Conservation (phyloP, 2,113 vertebrate genomes). For the Grammomys dolichurus region DNA sequence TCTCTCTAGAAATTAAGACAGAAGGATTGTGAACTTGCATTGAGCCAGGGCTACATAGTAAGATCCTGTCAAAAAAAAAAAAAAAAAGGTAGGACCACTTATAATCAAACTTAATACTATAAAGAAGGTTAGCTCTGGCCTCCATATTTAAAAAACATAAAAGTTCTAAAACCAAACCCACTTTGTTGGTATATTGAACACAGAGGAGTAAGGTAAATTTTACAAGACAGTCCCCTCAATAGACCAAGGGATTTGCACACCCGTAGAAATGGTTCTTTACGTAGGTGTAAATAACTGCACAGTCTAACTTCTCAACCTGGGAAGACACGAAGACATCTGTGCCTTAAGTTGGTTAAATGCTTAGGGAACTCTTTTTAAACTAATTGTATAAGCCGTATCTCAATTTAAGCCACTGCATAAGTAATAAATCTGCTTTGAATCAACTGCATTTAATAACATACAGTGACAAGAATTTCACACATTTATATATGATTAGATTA, state of each 20-base stretch:
- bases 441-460: slow-evolving; percentile 14
- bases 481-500: slow-evolving; percentile 11
- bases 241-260: neutral
- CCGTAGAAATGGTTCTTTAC: neutral
- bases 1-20: neutral
- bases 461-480: neutral
- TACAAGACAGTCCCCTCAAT: neutral
- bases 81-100: neutral
- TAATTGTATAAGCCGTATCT: slow-evolving; percentile 12
- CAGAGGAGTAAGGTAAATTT: neutral
- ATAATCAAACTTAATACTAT: neutral
- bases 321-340: neutral
- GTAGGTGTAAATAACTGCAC: neutral
- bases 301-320: neutral
- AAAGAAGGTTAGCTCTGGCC: neutral
- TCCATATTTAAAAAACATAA: neutral
- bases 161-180: neutral
- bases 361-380: neutral
- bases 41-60: neutral
- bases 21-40: neutral
- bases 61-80: neutral
- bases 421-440: slow-evolving; percentile 49
- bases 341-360: slow-evolving; percentile 29
- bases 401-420: neutral
- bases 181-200: no score